These are phyloP conservation scores for Perdita meconis DNA, from an alignment of 2,888 invertebrate species.

Conservation along the genomic window DNA sequence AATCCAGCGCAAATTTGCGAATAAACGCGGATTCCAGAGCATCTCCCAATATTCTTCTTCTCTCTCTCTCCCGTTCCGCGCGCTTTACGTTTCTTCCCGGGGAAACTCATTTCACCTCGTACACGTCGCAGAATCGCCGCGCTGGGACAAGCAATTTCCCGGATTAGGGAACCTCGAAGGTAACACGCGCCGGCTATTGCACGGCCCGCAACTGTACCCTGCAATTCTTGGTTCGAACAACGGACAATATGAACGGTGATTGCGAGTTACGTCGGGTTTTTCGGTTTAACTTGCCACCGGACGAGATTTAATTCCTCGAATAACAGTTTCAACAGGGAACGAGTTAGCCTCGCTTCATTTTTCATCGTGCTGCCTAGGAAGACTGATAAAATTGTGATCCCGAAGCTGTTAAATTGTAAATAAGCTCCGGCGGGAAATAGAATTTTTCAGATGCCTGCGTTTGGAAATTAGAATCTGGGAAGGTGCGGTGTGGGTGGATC, in stretches of 20 bases:
- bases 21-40: not conserved
- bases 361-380: no score
- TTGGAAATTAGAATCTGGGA: no score
- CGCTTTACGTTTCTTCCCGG: not conserved
- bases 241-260: constrained; percentile 33
- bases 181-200: constrained; percentile 30
- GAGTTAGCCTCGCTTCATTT: not conserved
- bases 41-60: constrained; percentile 17
- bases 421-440: no score
- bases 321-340: not conserved
- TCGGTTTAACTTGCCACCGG: not conserved
- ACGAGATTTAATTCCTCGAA: not conserved
- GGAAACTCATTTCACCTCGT: constrained; percentile 45
- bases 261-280: constrained; percentile 23
- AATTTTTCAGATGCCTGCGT: no score
- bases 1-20: constrained; percentile 18
- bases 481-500: no score
- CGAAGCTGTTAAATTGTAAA: no score
- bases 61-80: constrained; percentile 3
- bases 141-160: constrained; percentile 47
- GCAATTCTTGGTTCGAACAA: constrained; percentile 37
- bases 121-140: constrained; percentile 28
- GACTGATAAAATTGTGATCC: no score
- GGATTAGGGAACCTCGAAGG: constrained; percentile 46
- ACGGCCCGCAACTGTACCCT: constrained; percentile 8